Conservation (phyloP, 2,797 vertebrate genomes). For the Chelidonichthys spinosus region DNA sequence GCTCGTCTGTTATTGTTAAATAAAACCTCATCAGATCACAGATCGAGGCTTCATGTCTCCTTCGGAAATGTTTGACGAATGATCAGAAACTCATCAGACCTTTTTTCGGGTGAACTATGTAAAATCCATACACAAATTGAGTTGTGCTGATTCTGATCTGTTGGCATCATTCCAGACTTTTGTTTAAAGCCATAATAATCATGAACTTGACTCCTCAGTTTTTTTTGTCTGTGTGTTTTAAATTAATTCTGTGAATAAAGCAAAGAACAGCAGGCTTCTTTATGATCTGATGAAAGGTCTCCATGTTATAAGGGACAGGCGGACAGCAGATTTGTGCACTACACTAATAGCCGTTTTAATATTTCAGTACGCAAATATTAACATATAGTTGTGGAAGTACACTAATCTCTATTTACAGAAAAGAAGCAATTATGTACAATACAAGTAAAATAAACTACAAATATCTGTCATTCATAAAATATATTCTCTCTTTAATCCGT, state of each 20-base stretch:
- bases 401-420: no score
- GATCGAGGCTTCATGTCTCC: neutral
- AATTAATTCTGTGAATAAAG: constrained; percentile 6
- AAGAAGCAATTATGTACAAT: no score
- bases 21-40: constrained; percentile 1
- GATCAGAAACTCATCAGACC: no score
- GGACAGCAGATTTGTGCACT: neutral
- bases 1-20: constrained; percentile 12
- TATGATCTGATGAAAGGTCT: neutral
- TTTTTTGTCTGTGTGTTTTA: constrained; percentile 18
- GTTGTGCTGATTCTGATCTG: constrained; percentile 5
- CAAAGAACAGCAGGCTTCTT: neutral
- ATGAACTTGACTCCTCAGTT: neutral
- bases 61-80: neutral
- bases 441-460: no score
- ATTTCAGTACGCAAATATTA: no score
- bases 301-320: neutral
- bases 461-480: no score
- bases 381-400: no score
- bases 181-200: constrained; percentile 20
- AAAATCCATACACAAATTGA: constrained; percentile 6
- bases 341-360: no score
- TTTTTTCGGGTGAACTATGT: neutral
- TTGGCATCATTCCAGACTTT: constrained; percentile 55
- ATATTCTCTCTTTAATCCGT: no score